Evolutionary conservation across 1,140 invertebrate genomes (phyloP).

Genomic region (Zaprionus kolodkinae): DNA sequence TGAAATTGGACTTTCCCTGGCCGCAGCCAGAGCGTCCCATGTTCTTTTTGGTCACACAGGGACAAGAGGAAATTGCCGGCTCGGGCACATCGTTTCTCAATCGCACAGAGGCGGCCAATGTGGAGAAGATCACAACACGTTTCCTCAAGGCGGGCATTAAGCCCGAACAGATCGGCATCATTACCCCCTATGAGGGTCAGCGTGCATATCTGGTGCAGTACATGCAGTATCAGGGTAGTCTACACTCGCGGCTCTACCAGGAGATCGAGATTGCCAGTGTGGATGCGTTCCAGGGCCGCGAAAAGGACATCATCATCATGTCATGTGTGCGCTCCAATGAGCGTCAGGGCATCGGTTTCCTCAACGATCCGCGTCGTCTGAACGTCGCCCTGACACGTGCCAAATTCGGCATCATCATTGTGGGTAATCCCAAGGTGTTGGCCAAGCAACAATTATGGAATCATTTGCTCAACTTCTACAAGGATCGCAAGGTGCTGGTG

Average conservation of each 20-base stretch:
- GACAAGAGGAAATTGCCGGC: constrained; percentile 99
- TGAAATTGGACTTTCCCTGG: constrained; percentile 99
- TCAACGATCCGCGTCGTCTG: constrained; percentile 98
- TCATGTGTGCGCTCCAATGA: constrained; percentile 97
- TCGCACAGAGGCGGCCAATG: constrained; percentile 98
- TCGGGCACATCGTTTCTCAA: constrained; percentile 99
- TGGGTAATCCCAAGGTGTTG: constrained; percentile 99
- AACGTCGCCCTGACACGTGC: constrained; percentile 99
- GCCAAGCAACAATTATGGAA: constrained; percentile 99
- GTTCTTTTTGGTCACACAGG: constrained; percentile 99
- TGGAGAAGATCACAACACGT: constrained; percentile 98
- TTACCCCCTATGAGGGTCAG: constrained; percentile 99
- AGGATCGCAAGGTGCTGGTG: constrained; percentile 98
- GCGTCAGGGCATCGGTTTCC: constrained; percentile 97
- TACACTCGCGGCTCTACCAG: constrained; percentile 98
- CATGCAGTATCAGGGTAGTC: constrained; percentile 99
- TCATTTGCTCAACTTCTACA: constrained; percentile 98
- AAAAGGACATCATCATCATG: constrained; percentile 99
- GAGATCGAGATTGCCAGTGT: constrained; percentile 99
- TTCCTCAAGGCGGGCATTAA: constrained; percentile 97
- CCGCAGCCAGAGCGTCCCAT: constrained; percentile 98
- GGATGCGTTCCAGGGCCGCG: constrained; percentile 98
- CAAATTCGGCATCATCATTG: constrained; percentile 99
- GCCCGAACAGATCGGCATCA: constrained; percentile 99
- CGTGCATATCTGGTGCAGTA: constrained; percentile 99